Conservation (phyloP, 2,113 vertebrate genomes). For the Urocitellus parryii region DNA sequence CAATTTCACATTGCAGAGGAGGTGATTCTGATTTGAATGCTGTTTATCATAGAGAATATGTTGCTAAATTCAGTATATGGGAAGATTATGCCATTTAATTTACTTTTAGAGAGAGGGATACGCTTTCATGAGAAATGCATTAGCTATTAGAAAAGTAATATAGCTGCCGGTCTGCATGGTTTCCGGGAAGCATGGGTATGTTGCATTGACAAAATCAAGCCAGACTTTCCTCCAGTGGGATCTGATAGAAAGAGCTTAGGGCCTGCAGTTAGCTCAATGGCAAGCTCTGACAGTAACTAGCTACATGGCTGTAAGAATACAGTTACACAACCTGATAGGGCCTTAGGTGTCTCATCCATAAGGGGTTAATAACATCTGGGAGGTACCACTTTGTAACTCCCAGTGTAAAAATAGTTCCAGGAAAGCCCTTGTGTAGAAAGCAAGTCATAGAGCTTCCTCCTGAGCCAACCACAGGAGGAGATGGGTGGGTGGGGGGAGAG, state of each 20-base stretch:
- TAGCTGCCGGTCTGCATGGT: not conserved
- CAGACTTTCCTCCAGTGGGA: not conserved
- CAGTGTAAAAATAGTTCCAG: not conserved
- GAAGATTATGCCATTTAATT: constrained; percentile 78
- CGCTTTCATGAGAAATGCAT: constrained; percentile 66
- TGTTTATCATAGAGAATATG: constrained; percentile 75
- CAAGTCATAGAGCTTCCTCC: not conserved
- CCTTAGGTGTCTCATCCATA: not conserved
- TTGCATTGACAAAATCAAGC: not conserved
- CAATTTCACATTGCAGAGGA: constrained; percentile 73
- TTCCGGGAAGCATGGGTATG: not conserved
- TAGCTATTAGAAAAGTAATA: constrained; percentile 69
- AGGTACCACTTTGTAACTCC: not conserved
- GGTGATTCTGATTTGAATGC: constrained; percentile 54
- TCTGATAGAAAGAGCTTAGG: not conserved
- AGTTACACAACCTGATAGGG: not conserved
- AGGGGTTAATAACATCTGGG: not conserved
- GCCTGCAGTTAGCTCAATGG: not conserved
- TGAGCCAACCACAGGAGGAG: not conserved
- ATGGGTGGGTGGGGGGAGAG: not conserved
- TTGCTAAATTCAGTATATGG: constrained; percentile 79
- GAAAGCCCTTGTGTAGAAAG: not conserved
- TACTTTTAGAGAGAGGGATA: constrained; percentile 68
- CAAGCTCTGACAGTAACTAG: not conserved
- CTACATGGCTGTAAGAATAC: not conserved